Percentiles rank a stretch among this genome's conserved stretches.
phyloP scores from a whole-genome alignment of 2,113 vertebrate species.

The Callaeas wilsoni region DNA sequence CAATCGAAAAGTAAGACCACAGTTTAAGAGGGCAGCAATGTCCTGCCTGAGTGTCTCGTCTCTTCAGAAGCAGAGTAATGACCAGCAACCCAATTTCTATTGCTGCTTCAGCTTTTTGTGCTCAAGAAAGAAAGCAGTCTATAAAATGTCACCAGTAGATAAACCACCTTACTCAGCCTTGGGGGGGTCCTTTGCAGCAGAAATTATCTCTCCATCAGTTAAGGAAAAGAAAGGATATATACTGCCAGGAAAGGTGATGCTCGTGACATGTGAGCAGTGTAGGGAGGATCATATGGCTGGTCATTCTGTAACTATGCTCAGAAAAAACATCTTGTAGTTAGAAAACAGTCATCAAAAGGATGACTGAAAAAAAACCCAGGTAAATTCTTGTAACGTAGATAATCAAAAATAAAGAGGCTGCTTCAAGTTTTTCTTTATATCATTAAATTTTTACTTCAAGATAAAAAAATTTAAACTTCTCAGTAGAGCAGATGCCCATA shows the following conservation, averaged over 20 bases:
- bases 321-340: neutral
- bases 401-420: neutral
- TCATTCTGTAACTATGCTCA: neutral
- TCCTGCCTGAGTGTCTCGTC: neutral
- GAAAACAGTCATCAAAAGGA: neutral
- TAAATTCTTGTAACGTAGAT: neutral
- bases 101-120: neutral
- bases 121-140: neutral
- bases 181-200: neutral
- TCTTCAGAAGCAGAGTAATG: neutral
- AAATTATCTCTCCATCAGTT: neutral
- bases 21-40: neutral
- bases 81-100: neutral
- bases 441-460: neutral
- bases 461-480: neutral
- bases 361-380: neutral
- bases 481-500: neutral
- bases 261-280: neutral
- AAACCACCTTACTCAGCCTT: neutral
- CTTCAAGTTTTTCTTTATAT: neutral
- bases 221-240: neutral
- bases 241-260: neutral
- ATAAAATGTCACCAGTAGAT: neutral
- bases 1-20: neutral
- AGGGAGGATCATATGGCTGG: neutral